Conservation (phyloP, 2,888 invertebrate genomes). For the Ptychoptera albimana region DNA sequence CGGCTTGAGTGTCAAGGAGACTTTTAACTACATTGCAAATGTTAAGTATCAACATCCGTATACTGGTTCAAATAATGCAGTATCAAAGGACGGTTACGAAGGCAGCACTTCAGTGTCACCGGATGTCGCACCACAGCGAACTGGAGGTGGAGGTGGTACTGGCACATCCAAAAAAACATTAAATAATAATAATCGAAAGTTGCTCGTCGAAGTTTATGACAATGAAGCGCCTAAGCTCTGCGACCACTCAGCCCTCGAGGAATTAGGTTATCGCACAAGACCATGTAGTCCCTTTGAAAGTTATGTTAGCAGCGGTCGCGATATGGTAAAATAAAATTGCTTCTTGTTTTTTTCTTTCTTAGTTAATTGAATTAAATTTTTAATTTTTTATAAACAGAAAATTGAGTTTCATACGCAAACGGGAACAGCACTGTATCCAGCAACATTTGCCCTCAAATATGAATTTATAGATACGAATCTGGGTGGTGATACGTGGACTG, state of each 20-base stretch:
- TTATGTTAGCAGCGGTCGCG: conserved; percentile 44
- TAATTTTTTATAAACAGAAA: conserved; percentile 19
- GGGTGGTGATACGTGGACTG: conserved; percentile 48
- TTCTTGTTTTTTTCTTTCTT: neutral
- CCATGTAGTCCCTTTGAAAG: conserved; percentile 69
- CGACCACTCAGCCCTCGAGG: conserved; percentile 53
- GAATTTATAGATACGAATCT: conserved; percentile 71
- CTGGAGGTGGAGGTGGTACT: neutral
- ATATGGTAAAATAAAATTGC: conserved; percentile 24
- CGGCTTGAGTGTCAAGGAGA: conserved; percentile 23
- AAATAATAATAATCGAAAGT: conserved; percentile 20
- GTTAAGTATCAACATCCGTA: conserved; percentile 6
- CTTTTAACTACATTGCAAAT: conserved; percentile 25
- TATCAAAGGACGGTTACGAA: neutral
- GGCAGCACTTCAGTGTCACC: neutral
- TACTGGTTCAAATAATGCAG: neutral
- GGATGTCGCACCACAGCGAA: too few relatives aligned
- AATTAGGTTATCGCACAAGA: conserved; percentile 35
- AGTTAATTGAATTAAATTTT: neutral
- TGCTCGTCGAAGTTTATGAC: conserved; percentile 58
- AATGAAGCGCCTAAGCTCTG: conserved; percentile 61
- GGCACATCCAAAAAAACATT: neutral
- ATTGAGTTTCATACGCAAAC: conserved; percentile 43
- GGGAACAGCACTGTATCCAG: conserved; percentile 67
- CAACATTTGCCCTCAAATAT: conserved; percentile 55